These are phyloP conservation scores for Coregonus suidteri DNA, from an alignment of 2,797 vertebrate species.

Conservation along the genomic window DNA sequence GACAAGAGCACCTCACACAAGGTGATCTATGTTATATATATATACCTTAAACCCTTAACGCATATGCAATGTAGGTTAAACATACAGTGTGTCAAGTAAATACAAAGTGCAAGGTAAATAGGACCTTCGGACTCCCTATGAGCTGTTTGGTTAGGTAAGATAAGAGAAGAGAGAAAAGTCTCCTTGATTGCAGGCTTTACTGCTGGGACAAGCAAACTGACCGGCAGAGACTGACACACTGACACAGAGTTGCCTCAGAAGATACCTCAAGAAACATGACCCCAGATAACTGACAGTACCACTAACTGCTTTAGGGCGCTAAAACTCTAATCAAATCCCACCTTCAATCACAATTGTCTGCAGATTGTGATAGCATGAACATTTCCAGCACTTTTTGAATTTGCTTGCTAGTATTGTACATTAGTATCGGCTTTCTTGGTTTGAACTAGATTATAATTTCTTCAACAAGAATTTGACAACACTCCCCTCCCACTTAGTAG, in stretches of 20 bases:
- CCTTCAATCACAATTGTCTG: not conserved
- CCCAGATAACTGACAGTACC: too few species aligned
- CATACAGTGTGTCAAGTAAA: constrained; percentile 59
- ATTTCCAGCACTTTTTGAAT: not conserved
- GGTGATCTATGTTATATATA: not conserved
- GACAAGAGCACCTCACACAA: constrained; percentile 19
- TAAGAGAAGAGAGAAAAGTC: constrained; percentile 72
- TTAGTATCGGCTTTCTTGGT: not conserved
- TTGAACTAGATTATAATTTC: not conserved
- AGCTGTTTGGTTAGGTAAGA: constrained; percentile 62
- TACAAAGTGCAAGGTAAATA: constrained; percentile 63
- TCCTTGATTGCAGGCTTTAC: constrained; percentile 13
- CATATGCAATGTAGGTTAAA: constrained; percentile 54
- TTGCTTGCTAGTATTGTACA: too few species aligned
- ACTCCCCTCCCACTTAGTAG: not conserved
- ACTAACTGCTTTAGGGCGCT: not conserved
- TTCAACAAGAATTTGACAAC: not conserved
- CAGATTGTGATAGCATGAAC: not conserved
- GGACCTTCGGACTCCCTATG: constrained; percentile 69
- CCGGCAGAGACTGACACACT: constrained; percentile 30
- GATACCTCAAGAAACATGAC: not conserved
- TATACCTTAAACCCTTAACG: not conserved
- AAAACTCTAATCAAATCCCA: not conserved
- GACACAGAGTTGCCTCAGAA: constrained; percentile 33
- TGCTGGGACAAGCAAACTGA: constrained; percentile 46